Conservation (phyloP, 1,140 invertebrate species). For the Eumaeus atala region DNA sequence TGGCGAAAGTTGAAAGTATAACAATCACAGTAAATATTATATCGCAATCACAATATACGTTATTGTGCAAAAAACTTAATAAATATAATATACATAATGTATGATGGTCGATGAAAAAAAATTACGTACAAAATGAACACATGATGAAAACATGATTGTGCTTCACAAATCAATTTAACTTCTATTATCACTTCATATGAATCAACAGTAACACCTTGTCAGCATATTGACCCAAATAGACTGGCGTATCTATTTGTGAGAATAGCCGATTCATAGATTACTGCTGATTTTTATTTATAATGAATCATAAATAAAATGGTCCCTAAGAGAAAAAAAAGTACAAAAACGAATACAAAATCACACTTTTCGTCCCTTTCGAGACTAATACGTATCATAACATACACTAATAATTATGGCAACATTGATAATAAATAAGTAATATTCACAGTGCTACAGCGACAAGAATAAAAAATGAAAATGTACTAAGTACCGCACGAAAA, state of each 20-base stretch:
- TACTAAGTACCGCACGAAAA: conserved; percentile 60
- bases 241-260: conserved; percentile 47
- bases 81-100: conserved; percentile 61
- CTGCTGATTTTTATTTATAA: conserved; percentile 35
- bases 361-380: conserved; percentile 54
- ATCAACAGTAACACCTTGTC: conserved; percentile 31
- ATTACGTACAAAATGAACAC: conserved; percentile 41
- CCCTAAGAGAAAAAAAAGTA: conserved; percentile 63
- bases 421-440: conserved; percentile 71
- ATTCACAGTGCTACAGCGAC: conserved; percentile 52
- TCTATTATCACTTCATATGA: conserved; percentile 63
- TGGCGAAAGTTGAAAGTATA: conserved; percentile 45
- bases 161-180: conserved; percentile 53
- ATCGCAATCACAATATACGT: conserved; percentile 43
- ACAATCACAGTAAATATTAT: conserved; percentile 19
- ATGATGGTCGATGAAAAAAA: conserved; percentile 35
- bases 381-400: conserved; percentile 68
- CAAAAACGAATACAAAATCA: conserved; percentile 59
- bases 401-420: conserved; percentile 73
- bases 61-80: conserved; percentile 57
- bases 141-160: conserved; percentile 61
- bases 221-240: conserved; percentile 29
- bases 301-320: conserved; percentile 63
- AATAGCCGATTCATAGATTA: conserved; percentile 21
- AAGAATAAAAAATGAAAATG: conserved; percentile 37